Conservation (phyloP, 1,140 invertebrate species). For the Adelges cooleyi region DNA sequence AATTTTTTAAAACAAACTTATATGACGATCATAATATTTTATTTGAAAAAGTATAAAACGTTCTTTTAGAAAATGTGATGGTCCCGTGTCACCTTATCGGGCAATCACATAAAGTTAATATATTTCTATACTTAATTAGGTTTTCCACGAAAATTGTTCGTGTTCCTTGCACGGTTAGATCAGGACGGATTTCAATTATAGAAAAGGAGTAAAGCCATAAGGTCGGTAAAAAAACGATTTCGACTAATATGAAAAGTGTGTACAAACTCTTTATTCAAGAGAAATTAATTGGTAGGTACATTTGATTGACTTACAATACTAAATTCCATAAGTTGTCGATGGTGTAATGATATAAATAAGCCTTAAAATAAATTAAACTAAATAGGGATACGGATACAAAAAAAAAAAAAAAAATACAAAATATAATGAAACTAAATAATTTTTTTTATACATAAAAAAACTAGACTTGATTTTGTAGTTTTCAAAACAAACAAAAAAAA, state of each 20-base stretch:
- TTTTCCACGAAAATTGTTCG: too few species aligned
- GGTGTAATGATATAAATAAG: conserved; percentile 24
- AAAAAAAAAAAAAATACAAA: conserved; percentile 12
- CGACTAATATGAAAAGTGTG: conserved; percentile 22
- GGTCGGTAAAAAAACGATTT: too few species aligned
- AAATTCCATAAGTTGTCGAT: conserved; percentile 7
- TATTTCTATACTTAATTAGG: too few species aligned
- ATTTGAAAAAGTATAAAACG: too few species aligned
- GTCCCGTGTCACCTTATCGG: too few species aligned
- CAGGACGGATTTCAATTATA: too few species aligned
- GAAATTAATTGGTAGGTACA: conserved; percentile 14
- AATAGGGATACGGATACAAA: conserved; percentile 6
- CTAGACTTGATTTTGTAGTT: not conserved
- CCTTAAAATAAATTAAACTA: conserved; percentile 27
- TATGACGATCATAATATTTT: too few species aligned
- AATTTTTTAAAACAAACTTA: too few species aligned
- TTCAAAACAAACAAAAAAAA: conserved; percentile 9
- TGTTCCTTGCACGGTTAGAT: too few species aligned
- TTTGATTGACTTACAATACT: conserved; percentile 18
- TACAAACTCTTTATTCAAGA: conserved; percentile 23
- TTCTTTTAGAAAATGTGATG: too few species aligned
- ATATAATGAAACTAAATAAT: not conserved
- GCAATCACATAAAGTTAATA: too few species aligned
- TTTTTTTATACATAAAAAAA: conserved; percentile 20
- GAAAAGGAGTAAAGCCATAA: too few species aligned